Evolutionary conservation across 2,888 invertebrate genomes (phyloP).

Genomic region (Bombylius major): DNA sequence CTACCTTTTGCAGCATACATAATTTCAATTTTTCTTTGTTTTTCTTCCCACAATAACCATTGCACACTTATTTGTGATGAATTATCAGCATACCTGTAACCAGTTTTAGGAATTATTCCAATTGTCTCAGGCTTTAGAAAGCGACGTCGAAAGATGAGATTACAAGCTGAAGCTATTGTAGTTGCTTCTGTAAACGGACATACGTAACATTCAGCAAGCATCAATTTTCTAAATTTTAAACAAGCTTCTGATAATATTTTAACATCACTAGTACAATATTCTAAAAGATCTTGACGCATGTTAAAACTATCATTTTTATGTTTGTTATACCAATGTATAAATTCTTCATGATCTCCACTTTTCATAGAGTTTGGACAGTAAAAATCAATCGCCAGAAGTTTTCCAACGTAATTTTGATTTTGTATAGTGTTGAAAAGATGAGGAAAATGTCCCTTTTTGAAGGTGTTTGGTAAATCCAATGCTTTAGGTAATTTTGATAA

Average conservation of each 20-base stretch:
- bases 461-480: conserved; percentile 9
- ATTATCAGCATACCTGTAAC: neutral
- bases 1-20: neutral
- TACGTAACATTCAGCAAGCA: conserved; percentile 1
- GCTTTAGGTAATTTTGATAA: conserved; percentile 13
- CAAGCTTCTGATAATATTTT: conserved; percentile 2
- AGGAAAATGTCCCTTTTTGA: conserved; percentile 18
- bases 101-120: neutral
- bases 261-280: conserved; percentile 4
- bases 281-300: neutral
- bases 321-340: neutral
- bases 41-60: neutral
- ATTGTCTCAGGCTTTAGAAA: neutral
- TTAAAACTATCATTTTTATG: neutral
- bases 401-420: conserved; percentile 3
- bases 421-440: conserved; percentile 13
- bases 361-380: neutral
- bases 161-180: neutral
- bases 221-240: conserved; percentile 5
- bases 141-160: neutral
- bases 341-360: neutral
- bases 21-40: neutral
- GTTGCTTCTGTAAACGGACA: neutral
- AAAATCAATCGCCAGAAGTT: conserved; percentile 1
- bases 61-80: neutral